Evolutionary conservation across 2,888 invertebrate genomes (phyloP).

Genomic region (Agrotis clavis): DNA sequence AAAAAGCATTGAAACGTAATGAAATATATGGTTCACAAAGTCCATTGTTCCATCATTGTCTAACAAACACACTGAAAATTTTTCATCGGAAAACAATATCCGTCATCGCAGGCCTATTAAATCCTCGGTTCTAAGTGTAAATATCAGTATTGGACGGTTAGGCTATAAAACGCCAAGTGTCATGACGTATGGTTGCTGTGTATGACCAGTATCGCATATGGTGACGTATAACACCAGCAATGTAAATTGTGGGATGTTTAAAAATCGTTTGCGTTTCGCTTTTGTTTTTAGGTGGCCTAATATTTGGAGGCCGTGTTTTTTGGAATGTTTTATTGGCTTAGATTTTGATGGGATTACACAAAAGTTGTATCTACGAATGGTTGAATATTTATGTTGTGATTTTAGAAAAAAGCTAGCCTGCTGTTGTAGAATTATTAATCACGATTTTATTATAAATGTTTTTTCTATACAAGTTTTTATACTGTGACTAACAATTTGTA

Average conservation of each 20-base stretch:
- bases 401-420: background rate
- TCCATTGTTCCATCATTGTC: conserved; percentile 51
- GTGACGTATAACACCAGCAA: conserved; percentile 63
- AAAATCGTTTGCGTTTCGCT: conserved; percentile 44
- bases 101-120: conserved; percentile 54
- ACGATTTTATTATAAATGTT: too few relatives aligned
- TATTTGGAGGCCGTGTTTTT: conserved; percentile 27
- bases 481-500: background rate
- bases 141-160: conserved; percentile 61
- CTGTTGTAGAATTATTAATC: too few relatives aligned
- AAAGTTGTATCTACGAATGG: background rate
- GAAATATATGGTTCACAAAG: conserved; percentile 43
- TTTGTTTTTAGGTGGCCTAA: conserved; percentile 35
- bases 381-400: background rate
- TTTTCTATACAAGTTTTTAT: background rate
- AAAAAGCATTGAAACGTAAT: conserved; percentile 36
- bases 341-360: conserved; percentile 14
- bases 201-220: conserved; percentile 54
- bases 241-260: conserved; percentile 62
- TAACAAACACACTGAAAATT: conserved; percentile 52
- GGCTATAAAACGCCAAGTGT: conserved; percentile 67
- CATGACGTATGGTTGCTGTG: conserved; percentile 67
- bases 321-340: conserved; percentile 32
- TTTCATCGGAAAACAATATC: conserved; percentile 63
- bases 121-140: conserved; percentile 64